Evolutionary conservation across 2,113 vertebrate genomes (phyloP).

Genomic region (Rhinichthys klamathensis): DNA sequence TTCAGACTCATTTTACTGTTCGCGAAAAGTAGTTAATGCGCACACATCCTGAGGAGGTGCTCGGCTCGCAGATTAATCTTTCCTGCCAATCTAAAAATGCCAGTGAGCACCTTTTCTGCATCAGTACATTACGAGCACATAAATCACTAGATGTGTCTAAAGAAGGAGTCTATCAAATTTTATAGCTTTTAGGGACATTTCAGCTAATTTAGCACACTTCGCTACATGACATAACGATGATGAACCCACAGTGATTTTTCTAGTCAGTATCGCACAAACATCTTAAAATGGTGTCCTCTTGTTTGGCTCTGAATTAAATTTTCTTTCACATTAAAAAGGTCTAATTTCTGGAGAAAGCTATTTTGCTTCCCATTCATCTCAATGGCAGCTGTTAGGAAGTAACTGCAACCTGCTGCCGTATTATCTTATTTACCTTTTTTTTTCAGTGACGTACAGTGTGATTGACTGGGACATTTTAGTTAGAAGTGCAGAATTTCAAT

Average conservation of each 20-base stretch:
- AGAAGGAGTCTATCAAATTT: constrained; percentile 32
- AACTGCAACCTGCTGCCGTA: not conserved
- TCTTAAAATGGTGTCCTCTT: not conserved
- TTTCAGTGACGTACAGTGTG: not conserved
- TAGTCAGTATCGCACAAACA: not conserved
- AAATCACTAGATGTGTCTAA: constrained; percentile 14
- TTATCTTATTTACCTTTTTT: not conserved
- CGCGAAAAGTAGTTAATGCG: not conserved
- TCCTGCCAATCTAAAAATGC: constrained; percentile 29
- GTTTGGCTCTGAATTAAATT: not conserved
- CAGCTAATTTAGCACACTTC: constrained; percentile 8
- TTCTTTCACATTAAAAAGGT: no score
- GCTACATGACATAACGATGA: not conserved
- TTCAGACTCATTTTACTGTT: not conserved
- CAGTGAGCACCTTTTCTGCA: constrained; percentile 19
- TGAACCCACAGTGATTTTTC: not conserved
- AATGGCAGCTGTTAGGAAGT: not conserved
- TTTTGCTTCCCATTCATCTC: not conserved
- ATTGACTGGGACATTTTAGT: not conserved
- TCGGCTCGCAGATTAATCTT: constrained; percentile 22
- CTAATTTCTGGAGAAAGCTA: not conserved
- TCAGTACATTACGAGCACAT: constrained; percentile 30
- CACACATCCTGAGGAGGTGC: not conserved
- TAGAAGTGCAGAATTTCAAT: not conserved
- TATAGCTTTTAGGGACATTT: constrained; percentile 24